Evolutionary conservation across 1,140 invertebrate genomes (phyloP).

Genomic region (Drosophila quadrilineata): DNA sequence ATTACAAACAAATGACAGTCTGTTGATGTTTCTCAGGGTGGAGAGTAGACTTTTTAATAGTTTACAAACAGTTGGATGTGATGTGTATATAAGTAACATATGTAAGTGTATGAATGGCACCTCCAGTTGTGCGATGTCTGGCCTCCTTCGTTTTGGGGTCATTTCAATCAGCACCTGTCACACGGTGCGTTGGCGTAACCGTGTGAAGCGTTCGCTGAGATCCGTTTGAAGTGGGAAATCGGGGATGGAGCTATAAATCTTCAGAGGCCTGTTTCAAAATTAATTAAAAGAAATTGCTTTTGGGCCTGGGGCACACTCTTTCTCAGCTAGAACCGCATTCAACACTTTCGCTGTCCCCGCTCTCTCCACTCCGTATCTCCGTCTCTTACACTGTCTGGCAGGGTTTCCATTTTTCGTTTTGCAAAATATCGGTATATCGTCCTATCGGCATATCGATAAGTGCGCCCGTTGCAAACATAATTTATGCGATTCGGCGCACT

Average conservation of each 20-base stretch:
- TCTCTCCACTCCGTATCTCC: too few relatives aligned
- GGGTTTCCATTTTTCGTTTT: background rate
- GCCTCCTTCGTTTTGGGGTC: conserved; percentile 62
- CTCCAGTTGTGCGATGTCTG: conserved; percentile 16
- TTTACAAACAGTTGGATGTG: conserved; percentile 34
- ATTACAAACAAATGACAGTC: too few relatives aligned
- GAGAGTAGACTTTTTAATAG: conserved; percentile 12
- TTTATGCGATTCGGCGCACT: conserved; percentile 71
- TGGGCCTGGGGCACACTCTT: conserved; percentile 42
- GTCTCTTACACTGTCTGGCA: too few relatives aligned
- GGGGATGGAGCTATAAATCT: background rate
- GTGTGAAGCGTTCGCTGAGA: conserved; percentile 42
- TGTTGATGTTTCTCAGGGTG: conserved; percentile 33
- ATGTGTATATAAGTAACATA: too few relatives aligned
- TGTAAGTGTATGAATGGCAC: conserved; percentile 53
- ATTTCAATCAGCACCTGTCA: conserved; percentile 75
- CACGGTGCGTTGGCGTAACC: conserved; percentile 57
- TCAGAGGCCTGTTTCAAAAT: conserved; percentile 61
- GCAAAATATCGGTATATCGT: too few relatives aligned
- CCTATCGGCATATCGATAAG: conserved; percentile 70
- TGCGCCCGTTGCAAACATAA: conserved; percentile 49
- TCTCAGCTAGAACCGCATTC: conserved; percentile 48
- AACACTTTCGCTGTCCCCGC: conserved; percentile 74
- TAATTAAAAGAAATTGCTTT: conserved; percentile 73
- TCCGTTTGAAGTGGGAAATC: too few relatives aligned